Evolutionary conservation across 2,797 vertebrate species (phyloP).

Genomic region (Neosilurus mollespiculum): DNA sequence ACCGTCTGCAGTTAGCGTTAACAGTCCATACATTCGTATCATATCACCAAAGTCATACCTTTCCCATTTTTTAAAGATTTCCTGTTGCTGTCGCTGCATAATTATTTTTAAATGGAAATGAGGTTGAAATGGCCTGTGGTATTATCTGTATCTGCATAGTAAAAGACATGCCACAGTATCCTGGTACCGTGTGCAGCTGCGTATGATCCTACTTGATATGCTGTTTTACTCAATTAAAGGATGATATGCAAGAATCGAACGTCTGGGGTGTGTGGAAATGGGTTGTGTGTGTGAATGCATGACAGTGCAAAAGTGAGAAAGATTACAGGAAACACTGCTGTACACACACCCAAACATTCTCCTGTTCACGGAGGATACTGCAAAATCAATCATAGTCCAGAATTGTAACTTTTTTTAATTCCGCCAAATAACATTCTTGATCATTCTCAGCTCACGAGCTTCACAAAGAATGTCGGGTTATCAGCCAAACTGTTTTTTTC

Average conservation of each 20-base stretch:
- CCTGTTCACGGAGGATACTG: background rate
- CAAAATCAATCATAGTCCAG: background rate
- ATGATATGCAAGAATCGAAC: background rate
- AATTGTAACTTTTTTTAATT: background rate
- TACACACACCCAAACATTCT: background rate
- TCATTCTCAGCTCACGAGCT: background rate
- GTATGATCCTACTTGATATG: constrained; percentile 10
- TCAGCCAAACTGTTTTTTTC: background rate
- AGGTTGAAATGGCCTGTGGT: background rate
- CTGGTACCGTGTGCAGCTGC: constrained; percentile 20
- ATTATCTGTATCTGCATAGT: constrained; percentile 6
- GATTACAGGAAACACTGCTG: background rate
- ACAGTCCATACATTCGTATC: too few species aligned
- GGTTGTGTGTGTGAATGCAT: background rate
- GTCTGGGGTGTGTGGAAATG: background rate
- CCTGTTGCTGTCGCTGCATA: background rate
- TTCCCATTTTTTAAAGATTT: constrained; percentile 22
- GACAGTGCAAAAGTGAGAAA: background rate
- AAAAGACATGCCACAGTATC: constrained; percentile 28
- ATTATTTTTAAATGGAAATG: background rate
- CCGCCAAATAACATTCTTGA: background rate
- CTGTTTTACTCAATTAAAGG: background rate
- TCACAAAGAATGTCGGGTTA: background rate
- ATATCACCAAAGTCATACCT: background rate
- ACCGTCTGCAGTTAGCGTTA: background rate